Evolutionary conservation across 2,888 invertebrate genomes (phyloP).

Genomic region (Epirrita christyi): DNA sequence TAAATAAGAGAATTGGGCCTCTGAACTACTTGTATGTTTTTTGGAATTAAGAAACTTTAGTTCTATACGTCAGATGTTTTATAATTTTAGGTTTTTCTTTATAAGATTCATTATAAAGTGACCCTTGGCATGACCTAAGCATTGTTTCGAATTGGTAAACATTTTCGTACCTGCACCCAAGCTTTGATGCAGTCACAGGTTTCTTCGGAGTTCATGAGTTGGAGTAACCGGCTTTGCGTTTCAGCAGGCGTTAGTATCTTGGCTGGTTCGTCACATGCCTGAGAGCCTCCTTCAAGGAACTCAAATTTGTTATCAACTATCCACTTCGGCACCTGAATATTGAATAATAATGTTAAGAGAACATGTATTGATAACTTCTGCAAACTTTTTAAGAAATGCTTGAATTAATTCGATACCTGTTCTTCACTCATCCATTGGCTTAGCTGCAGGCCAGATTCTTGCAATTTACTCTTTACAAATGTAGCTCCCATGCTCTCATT

Average conservation of each 20-base stretch:
- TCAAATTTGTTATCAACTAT: conserved; percentile 72
- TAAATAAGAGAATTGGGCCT: no score
- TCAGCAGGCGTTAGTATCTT: conserved; percentile 65
- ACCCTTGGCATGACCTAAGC: no score
- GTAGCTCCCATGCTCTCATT: conserved; percentile 77
- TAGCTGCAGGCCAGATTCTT: conserved; percentile 68
- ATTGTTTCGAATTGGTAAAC: no score
- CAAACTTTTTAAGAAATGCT: no score
- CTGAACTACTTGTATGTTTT: no score
- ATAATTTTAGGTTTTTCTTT: no score
- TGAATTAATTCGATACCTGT: conserved; percentile 46
- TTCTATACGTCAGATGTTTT: no score
- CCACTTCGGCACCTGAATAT: conserved; percentile 66
- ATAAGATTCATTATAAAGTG: no score
- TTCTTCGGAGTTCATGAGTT: conserved; percentile 73
- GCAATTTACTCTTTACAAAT: conserved; percentile 75
- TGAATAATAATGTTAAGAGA: not conserved
- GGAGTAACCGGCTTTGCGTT: conserved; percentile 67
- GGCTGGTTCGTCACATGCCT: conserved; percentile 57
- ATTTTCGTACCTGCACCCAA: conserved; percentile 71
- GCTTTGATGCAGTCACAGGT: conserved; percentile 73
- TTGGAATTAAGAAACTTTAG: no score
- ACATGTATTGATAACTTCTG: not conserved
- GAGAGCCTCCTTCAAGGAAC: conserved; percentile 65
- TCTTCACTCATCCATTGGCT: conserved; percentile 76